Conservation (phyloP, 1,140 invertebrate genomes). For the Theocolax elegans region DNA sequence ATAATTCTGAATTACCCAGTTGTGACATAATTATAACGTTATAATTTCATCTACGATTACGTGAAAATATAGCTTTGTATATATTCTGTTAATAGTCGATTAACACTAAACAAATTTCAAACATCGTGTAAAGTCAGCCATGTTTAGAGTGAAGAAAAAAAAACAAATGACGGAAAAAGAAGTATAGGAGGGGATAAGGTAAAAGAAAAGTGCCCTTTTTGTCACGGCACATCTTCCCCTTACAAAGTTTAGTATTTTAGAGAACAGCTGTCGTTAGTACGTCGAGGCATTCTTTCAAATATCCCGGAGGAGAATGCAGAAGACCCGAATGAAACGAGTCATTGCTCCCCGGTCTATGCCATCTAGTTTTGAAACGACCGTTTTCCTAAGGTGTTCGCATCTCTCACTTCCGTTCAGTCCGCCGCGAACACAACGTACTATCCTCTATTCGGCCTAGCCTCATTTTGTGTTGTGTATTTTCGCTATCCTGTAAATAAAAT, state of each 20-base stretch:
- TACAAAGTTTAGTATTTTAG: slow-evolving; percentile 38
- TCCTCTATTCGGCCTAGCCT: no score
- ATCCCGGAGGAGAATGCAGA: slow-evolving; percentile 31
- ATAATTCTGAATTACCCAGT: no score
- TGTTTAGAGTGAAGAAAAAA: slow-evolving; percentile 20
- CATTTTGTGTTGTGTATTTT: no score
- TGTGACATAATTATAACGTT: no score
- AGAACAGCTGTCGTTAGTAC: slow-evolving; percentile 53
- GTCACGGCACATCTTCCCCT: slow-evolving; percentile 41
- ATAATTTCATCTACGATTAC: no score
- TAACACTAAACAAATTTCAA: no score
- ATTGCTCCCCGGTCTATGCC: background rate
- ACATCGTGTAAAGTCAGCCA: slow-evolving; percentile 37
- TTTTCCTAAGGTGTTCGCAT: background rate
- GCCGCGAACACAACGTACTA: no score
- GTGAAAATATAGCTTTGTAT: no score
- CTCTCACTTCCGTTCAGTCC: slow-evolving; percentile 45
- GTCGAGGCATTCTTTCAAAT: slow-evolving; percentile 40
- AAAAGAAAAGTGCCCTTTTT: slow-evolving; percentile 41
- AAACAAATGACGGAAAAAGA: slow-evolving; percentile 8
- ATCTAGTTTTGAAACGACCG: slow-evolving; percentile 7
- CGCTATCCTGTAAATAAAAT: no score
- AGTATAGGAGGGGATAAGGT: slow-evolving; percentile 16
- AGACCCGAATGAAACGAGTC: slow-evolving; percentile 3
- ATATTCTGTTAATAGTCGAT: no score